phyloP scores from a whole-genome alignment of 2,888 invertebrate genomes.

The Mechanitis mazaeus region DNA sequence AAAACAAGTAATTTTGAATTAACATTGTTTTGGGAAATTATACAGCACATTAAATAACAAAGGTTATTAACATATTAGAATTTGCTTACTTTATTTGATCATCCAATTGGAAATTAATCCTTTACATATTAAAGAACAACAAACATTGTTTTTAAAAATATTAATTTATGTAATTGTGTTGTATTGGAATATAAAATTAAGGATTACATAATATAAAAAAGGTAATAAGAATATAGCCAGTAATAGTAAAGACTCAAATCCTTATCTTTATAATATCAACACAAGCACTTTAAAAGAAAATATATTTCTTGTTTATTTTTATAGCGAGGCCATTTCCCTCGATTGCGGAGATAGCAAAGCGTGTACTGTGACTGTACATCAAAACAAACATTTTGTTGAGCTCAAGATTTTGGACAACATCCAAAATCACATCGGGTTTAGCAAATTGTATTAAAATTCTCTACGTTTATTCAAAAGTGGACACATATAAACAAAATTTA shows the following conservation, averaged over 20 bases:
- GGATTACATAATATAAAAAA: no score
- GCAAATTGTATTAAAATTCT: constrained; percentile 41
- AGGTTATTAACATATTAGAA: not conserved
- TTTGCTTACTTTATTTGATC: not conserved
- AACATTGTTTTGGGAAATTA: constrained; percentile 11
- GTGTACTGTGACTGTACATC: constrained; percentile 30
- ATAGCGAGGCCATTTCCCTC: constrained; percentile 22
- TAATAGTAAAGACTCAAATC: no score
- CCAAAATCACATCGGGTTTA: constrained; percentile 36
- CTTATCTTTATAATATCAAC: constrained; percentile 7
- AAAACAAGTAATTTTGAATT: constrained; percentile 9
- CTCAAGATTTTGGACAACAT: constrained; percentile 32
- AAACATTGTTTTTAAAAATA: no score
- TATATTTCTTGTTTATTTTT: constrained; percentile 21
- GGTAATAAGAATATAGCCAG: no score
- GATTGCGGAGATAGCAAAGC: constrained; percentile 25
- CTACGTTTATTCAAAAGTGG: constrained; percentile 11
- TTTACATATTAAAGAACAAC: no score
- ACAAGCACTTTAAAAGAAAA: constrained; percentile 12
- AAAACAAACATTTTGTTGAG: constrained; percentile 34
- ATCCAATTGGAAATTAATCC: no score
- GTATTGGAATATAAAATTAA: no score
- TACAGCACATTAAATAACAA: constrained; percentile 8
- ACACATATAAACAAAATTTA: not conserved
- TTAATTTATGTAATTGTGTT: no score